These are phyloP conservation scores for Flexamia atlantica DNA, from an alignment of 2,888 invertebrate genomes.

Conservation along the genomic window DNA sequence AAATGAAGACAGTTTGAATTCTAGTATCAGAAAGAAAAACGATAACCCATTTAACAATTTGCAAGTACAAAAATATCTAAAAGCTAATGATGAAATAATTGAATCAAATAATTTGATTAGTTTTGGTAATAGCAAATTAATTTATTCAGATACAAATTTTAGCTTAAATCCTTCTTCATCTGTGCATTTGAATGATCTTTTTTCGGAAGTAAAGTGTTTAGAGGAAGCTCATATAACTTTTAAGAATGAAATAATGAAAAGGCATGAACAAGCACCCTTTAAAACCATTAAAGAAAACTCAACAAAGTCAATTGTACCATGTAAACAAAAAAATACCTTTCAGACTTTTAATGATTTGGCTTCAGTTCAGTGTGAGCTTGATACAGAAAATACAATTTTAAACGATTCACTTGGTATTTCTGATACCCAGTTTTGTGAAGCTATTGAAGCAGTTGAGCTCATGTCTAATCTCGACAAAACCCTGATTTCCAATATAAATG, in stretches of 20 bases:
- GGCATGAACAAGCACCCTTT: background rate
- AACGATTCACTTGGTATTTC: conserved; percentile 35
- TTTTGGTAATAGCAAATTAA: background rate
- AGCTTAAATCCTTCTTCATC: background rate
- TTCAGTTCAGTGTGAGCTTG: background rate
- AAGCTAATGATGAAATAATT: background rate
- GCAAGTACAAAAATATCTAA: background rate
- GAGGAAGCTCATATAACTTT: conserved; percentile 7
- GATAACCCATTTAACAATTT: background rate
- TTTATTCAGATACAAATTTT: background rate
- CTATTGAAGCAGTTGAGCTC: conserved; percentile 34
- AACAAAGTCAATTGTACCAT: background rate
- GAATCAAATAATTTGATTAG: background rate
- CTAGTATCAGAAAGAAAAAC: background rate
- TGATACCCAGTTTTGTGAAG: conserved; percentile 42
- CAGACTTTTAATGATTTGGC: background rate
- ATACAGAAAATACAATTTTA: background rate
- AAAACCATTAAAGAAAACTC: background rate
- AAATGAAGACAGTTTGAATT: background rate
- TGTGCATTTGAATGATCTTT: conserved; percentile 11
- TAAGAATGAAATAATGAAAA: background rate
- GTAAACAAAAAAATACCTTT: background rate
- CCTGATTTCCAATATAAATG: background rate
- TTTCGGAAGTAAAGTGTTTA: conserved; percentile 3
- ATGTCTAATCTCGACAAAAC: conserved; percentile 6